Conservation (phyloP, 2,888 invertebrate species). For the Catocala nupta region DNA sequence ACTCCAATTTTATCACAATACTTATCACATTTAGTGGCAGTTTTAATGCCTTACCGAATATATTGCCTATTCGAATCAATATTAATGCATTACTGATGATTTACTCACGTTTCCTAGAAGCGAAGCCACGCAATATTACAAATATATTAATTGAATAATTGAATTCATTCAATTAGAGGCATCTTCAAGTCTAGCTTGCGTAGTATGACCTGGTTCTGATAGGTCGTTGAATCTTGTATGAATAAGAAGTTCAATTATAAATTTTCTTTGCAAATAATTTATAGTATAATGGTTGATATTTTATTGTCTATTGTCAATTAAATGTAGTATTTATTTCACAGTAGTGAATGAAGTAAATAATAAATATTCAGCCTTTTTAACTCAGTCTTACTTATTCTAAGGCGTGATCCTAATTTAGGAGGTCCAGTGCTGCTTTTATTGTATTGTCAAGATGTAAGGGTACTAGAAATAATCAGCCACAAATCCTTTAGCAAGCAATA, state of each 20-base stretch:
- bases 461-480: too few relatives aligned
- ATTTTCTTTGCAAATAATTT: too few relatives aligned
- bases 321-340: too few relatives aligned
- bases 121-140: slow-evolving; percentile 23
- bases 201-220: not conserved
- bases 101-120: slow-evolving; percentile 23
- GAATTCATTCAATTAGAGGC: slow-evolving; percentile 2
- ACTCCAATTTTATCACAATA: slow-evolving; percentile 68
- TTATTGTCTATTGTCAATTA: too few relatives aligned
- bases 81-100: slow-evolving; percentile 49
- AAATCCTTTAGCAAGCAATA: too few relatives aligned
- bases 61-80: slow-evolving; percentile 61
- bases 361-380: too few relatives aligned
- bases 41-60: slow-evolving; percentile 60
- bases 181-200: not conserved
- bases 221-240: not conserved
- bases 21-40: slow-evolving; percentile 65
- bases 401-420: too few relatives aligned
- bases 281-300: too few relatives aligned
- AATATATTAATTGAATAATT: slow-evolving; percentile 31
- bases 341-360: too few relatives aligned
- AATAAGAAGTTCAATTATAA: not conserved
- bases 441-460: too few relatives aligned
- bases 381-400: too few relatives aligned
- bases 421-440: too few relatives aligned